Conservation (phyloP, 1,140 invertebrate species). For the Microplitis demolitor region DNA sequence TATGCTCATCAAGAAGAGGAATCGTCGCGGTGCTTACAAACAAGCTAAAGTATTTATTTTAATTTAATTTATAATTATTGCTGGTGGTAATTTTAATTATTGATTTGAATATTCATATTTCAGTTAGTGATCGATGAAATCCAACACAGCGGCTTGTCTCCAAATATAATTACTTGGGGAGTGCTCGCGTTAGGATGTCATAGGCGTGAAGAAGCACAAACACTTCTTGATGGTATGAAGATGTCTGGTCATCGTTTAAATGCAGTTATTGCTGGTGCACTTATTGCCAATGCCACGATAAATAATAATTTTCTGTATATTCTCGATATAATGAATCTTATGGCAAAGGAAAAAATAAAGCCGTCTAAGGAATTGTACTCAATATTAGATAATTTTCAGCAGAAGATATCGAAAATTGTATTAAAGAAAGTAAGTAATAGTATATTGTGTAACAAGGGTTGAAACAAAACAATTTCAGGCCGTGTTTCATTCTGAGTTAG, state of each 20-base stretch:
- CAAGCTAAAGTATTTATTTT: constrained; percentile 68
- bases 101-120: constrained; percentile 27
- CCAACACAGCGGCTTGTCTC: constrained; percentile 63
- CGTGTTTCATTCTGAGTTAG: too few species aligned
- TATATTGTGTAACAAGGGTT: too few species aligned
- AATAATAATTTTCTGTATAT: constrained; percentile 69
- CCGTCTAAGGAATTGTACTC: constrained; percentile 64
- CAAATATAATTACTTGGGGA: constrained; percentile 85
- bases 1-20: constrained; percentile 81
- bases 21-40: constrained; percentile 68
- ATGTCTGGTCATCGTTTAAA: constrained; percentile 71
- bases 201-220: constrained; percentile 63
- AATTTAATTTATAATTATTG: neutral
- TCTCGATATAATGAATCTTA: constrained; percentile 69
- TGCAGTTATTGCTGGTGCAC: constrained; percentile 71
- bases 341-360: constrained; percentile 65
- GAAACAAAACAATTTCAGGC: too few species aligned
- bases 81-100: constrained; percentile 1
- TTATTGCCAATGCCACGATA: constrained; percentile 68
- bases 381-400: constrained; percentile 64
- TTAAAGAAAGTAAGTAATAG: neutral
- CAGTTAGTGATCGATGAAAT: constrained; percentile 71
- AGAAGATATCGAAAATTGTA: constrained; percentile 48
- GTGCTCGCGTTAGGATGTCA: constrained; percentile 79
- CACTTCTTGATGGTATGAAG: constrained; percentile 74